Evolutionary conservation across 2,888 invertebrate species (phyloP), one percentile per base, ranked within the genome.

Genomic region (Caenorhabditis doughertyi): DNA sequence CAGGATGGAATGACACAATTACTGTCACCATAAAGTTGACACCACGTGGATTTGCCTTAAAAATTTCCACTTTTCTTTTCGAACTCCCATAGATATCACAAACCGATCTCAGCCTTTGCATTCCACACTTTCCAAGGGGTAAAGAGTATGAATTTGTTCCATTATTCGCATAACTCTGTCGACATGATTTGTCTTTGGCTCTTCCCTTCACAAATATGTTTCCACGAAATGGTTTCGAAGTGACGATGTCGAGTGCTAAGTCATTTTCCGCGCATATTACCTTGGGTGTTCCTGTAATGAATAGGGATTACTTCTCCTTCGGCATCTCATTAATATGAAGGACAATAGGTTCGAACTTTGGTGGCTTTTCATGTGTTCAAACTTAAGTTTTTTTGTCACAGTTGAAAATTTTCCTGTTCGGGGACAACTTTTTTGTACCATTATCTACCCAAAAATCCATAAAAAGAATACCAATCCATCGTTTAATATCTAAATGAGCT

Each of bases 151-250:
- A 85, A 67, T 89, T 90, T 60, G 89, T 90, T 8, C 88, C 88
- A 65, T 89, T 89, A 72, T 89, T 85, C 32, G 89, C 85, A 64
- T 90, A 89, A 16, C 88, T 89, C 58, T 89, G 88, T 8, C 89
- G 84, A 64, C 91, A 91, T 2, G 86, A 83, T 32, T 89, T 86
- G 79, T 91, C 91, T 73, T 90, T 90, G 39, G 90, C 90, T 3
- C 90, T 76, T 53, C 91, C 91, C 82, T 91, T 91, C 27, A 91
- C 91, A 62, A 90, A 91, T 49, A 91, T 90, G 55, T 91, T 90
- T 8, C 91, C 91, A 13, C 81, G 76, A 81, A 91, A 92, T 8
- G 90, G 90, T 62, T 88, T 87, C 13, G 86, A 72, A 2, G 91
- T 91, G 39, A 89, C 85, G 56, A 91, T 88, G 79, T 91, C 90